Percentiles rank a stretch among this genome's conserved stretches.
Evolutionary conservation across 2,797 vertebrate genomes (phyloP).

Genomic region (Brachyrhaphis roseni): DNA sequence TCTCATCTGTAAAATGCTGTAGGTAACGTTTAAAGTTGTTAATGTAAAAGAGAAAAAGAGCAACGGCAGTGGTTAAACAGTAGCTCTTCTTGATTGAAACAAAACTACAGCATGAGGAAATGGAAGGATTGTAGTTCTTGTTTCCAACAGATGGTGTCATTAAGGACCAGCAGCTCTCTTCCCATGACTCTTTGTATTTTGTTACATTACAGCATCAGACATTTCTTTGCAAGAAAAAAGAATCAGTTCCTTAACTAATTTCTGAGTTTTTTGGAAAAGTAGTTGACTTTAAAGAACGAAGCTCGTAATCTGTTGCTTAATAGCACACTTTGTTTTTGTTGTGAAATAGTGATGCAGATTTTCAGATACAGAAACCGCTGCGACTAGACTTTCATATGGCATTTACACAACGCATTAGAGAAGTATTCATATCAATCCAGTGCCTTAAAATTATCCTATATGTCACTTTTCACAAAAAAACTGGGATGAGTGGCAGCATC

Average conservation of each 20-base stretch:
- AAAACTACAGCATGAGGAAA: not conserved
- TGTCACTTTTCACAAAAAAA: too few species aligned
- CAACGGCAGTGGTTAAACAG: not conserved
- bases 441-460: not conserved
- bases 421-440: not conserved
- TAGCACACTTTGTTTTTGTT: not conserved
- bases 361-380: not conserved
- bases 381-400: not conserved
- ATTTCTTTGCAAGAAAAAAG: not conserved
- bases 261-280: not conserved
- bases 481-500: too few species aligned
- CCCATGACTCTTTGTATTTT: not conserved
- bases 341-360: not conserved
- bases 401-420: not conserved
- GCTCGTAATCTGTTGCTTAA: not conserved
- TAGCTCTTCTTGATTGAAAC: not conserved
- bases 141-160: constrained; percentile 1
- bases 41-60: not conserved
- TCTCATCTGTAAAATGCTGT: not conserved
- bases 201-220: not conserved
- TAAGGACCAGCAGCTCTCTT: not conserved
- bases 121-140: not conserved
- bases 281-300: not conserved
- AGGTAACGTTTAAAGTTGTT: not conserved
- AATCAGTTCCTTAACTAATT: not conserved